Evolutionary conservation across 2,888 invertebrate species (phyloP).

Genomic region (Drosophila lutescens): DNA sequence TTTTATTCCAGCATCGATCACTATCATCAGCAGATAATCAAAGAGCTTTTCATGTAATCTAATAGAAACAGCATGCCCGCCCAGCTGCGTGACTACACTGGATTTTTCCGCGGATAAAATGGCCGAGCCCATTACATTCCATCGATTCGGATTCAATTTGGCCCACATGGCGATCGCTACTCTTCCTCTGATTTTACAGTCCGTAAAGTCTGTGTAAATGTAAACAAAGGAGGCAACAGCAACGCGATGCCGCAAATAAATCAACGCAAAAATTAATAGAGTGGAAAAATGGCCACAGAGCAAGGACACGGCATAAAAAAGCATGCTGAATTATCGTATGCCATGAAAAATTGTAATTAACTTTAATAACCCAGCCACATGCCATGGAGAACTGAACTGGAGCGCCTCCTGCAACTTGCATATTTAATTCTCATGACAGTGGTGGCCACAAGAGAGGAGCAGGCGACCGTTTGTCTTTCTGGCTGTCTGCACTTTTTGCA

Average conservation of each 20-base stretch:
- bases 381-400: slow-evolving; percentile 1
- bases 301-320: slow-evolving; percentile 64
- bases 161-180: slow-evolving; percentile 55
- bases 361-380: slow-evolving; percentile 76
- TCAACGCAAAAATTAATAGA: slow-evolving; percentile 73
- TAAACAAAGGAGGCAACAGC: slow-evolving; percentile 27
- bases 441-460: slow-evolving; percentile 6
- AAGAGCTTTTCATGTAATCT: slow-evolving; percentile 48
- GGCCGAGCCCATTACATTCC: slow-evolving; percentile 7
- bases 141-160: slow-evolving; percentile 57
- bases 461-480: slow-evolving; percentile 68
- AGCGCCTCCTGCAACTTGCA: slow-evolving; percentile 50
- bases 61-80: slow-evolving; percentile 49
- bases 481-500: slow-evolving; percentile 78
- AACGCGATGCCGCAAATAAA: slow-evolving; percentile 56
- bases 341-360: slow-evolving; percentile 79
- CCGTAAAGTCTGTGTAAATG: slow-evolving; percentile 19
- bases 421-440: slow-evolving; percentile 74
- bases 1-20: slow-evolving; percentile 23
- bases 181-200: slow-evolving; percentile 32
- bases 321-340: slow-evolving; percentile 48
- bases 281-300: slow-evolving; percentile 72
- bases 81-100: slow-evolving; percentile 40
- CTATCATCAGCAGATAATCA: slow-evolving; percentile 44
- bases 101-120: slow-evolving; percentile 11